Evolutionary conservation across 1,140 invertebrate genomes (phyloP).

Genomic region (Drosophila biarmipes): DNA sequence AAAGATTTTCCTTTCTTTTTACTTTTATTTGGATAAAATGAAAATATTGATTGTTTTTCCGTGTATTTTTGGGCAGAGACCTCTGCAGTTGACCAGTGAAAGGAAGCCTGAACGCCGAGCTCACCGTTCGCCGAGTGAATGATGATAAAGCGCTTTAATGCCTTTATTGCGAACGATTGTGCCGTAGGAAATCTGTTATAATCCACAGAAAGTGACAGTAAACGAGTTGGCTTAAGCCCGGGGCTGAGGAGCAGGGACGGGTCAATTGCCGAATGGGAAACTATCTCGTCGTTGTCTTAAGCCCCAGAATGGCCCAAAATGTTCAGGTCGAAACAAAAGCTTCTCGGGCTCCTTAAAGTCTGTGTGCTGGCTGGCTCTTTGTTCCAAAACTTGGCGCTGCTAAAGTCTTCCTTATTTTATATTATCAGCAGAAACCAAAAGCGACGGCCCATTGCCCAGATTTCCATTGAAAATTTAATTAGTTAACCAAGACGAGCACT

Average conservation of each 20-base stretch:
- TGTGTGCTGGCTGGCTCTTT: slow-evolving; percentile 11
- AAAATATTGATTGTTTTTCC: slow-evolving; percentile 3
- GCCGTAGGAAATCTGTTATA: slow-evolving; percentile 75
- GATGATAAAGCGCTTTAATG: slow-evolving; percentile 80
- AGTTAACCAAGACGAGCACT: not conserved
- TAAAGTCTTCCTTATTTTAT: slow-evolving; percentile 11
- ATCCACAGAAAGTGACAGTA: slow-evolving; percentile 82
- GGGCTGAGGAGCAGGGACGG: not conserved
- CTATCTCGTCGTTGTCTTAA: slow-evolving; percentile 62
- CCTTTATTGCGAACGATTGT: slow-evolving; percentile 80
- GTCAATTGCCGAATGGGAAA: slow-evolving; percentile 57
- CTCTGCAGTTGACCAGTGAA: slow-evolving; percentile 19
- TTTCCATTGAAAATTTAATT: slow-evolving; percentile 40
- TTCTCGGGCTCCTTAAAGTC: slow-evolving; percentile 7
- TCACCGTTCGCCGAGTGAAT: slow-evolving; percentile 73
- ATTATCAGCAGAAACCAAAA: slow-evolving; percentile 11
- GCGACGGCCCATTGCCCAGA: slow-evolving; percentile 12
- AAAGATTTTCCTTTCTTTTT: not conserved
- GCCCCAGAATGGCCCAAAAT: slow-evolving; percentile 21
- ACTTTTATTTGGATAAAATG: not conserved
- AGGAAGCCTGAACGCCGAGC: slow-evolving; percentile 41
- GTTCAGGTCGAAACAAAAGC: slow-evolving; percentile 37
- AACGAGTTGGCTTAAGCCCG: slow-evolving; percentile 62
- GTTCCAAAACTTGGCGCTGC: slow-evolving; percentile 6
- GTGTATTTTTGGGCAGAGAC: slow-evolving; percentile 9